phyloP scores from a whole-genome alignment of 2,113 vertebrate species.

The Nothobranchius kuhntae region DNA sequence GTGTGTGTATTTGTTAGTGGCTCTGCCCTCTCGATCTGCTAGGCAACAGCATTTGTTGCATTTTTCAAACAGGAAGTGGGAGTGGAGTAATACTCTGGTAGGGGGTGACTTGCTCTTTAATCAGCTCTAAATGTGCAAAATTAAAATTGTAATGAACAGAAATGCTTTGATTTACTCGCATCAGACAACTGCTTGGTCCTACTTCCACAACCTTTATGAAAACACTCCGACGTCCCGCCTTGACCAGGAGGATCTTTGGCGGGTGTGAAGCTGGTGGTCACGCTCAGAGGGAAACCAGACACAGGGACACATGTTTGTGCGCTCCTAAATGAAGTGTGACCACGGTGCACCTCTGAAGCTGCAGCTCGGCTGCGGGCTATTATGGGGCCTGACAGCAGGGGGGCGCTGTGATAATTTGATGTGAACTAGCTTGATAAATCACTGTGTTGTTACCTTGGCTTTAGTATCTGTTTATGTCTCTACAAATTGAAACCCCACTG shows the following conservation, averaged over 20 bases:
- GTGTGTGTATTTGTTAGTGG: too few relatives aligned
- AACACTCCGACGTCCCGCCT: conserved; percentile 41
- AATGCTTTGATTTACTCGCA: background rate
- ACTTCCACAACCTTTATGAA: conserved; percentile 11
- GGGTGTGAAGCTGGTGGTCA: conserved; percentile 67
- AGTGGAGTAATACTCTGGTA: too few relatives aligned
- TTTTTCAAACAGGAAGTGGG: too few relatives aligned
- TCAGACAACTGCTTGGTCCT: background rate
- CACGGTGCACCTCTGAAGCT: conserved; percentile 83
- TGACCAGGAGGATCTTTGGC: conserved; percentile 62
- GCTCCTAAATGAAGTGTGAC: conserved; percentile 87
- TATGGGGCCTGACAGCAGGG: conserved; percentile 89
- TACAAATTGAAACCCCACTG: conserved; percentile 99
- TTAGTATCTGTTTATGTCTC: conserved; percentile 99
- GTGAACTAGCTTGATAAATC: conserved; percentile 98
- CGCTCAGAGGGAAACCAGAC: conserved; percentile 84
- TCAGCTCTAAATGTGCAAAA: too few relatives aligned
- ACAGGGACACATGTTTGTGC: conserved; percentile 86
- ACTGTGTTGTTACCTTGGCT: conserved; percentile 90
- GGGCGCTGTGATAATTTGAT: conserved; percentile 97
- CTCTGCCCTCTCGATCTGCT: too few relatives aligned
- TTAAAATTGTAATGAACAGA: conserved; percentile 10
- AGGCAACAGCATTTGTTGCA: too few relatives aligned
- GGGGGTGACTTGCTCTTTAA: too few relatives aligned
- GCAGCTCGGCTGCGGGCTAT: conserved; percentile 75